A percentile compares a stretch with the other conserved stretches of the same genome.
These are phyloP conservation scores for Uloborus plumipes DNA, from an alignment of 2,888 invertebrate genomes.

Conservation along the genomic window DNA sequence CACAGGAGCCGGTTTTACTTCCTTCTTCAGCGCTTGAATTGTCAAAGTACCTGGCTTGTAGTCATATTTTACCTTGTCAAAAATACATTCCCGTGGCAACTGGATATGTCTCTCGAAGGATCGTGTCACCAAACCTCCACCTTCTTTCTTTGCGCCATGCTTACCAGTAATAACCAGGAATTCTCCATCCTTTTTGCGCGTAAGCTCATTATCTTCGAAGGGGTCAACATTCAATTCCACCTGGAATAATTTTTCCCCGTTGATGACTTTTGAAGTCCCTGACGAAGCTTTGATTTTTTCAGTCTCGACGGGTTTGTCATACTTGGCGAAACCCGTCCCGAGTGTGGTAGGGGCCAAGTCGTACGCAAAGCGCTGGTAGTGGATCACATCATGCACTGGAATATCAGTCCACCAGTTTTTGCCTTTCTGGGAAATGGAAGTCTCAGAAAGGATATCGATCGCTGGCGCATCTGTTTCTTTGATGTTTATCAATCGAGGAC, in stretches of 20 bases:
- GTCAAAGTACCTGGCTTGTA: too few relatives aligned
- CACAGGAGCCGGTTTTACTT: too few relatives aligned
- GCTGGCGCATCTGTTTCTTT: too few relatives aligned
- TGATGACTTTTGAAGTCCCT: not conserved
- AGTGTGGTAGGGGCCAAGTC: not conserved
- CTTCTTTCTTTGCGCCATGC: not conserved
- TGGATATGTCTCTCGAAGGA: not conserved
- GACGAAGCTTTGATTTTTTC: not conserved
- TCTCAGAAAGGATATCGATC: too few relatives aligned
- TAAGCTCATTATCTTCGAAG: not conserved
- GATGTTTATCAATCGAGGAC: too few relatives aligned
- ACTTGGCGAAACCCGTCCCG: not conserved
- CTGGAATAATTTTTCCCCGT: not conserved
- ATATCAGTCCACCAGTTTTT: not conserved
- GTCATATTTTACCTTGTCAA: not conserved
- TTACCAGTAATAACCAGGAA: conserved; percentile 13
- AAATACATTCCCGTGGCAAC: not conserved
- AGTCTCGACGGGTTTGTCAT: not conserved
- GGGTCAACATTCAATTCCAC: not conserved
- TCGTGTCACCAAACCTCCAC: not conserved
- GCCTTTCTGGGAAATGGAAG: too few relatives aligned
- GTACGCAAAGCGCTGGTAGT: conserved; percentile 21
- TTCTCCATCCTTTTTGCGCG: not conserved
- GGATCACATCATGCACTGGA: not conserved
- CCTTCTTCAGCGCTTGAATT: too few relatives aligned